Percentiles rank a stretch among this genome's conserved stretches.
Conservation (phyloP, 2,113 vertebrate species). For the Campylorhamphus procurvoides region DNA sequence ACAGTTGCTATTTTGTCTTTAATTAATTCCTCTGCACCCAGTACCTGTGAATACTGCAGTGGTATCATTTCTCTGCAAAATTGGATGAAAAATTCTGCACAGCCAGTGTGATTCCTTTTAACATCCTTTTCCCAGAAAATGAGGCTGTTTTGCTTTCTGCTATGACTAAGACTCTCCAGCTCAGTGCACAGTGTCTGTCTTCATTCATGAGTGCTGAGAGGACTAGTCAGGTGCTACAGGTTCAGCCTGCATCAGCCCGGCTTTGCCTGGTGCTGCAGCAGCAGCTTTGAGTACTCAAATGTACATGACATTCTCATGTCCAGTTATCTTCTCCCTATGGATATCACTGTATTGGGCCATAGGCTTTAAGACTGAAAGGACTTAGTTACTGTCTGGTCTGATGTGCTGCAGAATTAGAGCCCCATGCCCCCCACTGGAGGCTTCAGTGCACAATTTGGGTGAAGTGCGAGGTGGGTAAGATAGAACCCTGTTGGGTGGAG, state of each 20-base stretch:
- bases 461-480: background rate
- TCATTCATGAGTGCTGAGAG: background rate
- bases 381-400: background rate
- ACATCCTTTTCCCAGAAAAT: background rate
- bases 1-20: background rate
- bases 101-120: background rate
- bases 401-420: background rate
- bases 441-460: accelerated
- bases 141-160: background rate
- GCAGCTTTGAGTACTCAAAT: background rate
- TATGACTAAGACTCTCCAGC: background rate
- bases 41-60: background rate
- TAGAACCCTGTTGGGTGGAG: accelerated
- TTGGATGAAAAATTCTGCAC: background rate
- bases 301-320: background rate
- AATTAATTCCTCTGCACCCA: background rate
- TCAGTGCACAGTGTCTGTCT: background rate
- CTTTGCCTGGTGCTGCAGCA: background rate
- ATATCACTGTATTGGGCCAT: background rate
- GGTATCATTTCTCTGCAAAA: background rate
- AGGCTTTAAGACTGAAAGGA: background rate
- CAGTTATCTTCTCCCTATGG: background rate
- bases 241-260: background rate
- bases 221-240: background rate
- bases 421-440: accelerated